Conservation (phyloP, 1,140 invertebrate genomes). For the Lucilia cuprina region DNA sequence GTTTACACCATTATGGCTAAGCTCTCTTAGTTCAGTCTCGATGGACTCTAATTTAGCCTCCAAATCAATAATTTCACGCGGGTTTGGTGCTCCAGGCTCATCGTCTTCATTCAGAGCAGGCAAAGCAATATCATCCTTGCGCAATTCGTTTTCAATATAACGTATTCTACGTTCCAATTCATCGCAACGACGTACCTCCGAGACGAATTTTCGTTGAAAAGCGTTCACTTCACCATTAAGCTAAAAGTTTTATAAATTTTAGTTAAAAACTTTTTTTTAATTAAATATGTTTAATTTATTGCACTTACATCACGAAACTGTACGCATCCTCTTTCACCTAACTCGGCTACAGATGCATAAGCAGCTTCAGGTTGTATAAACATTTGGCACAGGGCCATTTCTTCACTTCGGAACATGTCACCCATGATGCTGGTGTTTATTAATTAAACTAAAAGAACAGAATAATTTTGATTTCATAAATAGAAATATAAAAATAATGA, state of each 20-base stretch:
- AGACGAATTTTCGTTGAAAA: constrained; percentile 94
- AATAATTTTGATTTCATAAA: too few relatives aligned
- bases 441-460: neutral
- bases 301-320: constrained; percentile 92
- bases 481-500: too few relatives aligned
- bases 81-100: constrained; percentile 95
- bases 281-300: too few relatives aligned
- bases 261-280: neutral
- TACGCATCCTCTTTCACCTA: constrained; percentile 87
- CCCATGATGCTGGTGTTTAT: constrained; percentile 67
- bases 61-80: constrained; percentile 89
- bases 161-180: constrained; percentile 93
- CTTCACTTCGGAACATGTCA: constrained; percentile 84
- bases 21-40: constrained; percentile 89
- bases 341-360: constrained; percentile 84
- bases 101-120: constrained; percentile 85
- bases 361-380: constrained; percentile 90
- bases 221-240: constrained; percentile 92
- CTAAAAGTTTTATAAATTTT: constrained; percentile 61
- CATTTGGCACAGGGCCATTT: constrained; percentile 86
- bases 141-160: constrained; percentile 93
- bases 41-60: constrained; percentile 92
- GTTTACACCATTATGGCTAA: constrained; percentile 92
- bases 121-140: constrained; percentile 84
- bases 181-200: constrained; percentile 90